Conservation (phyloP, 2,113 vertebrate genomes). For the Chloebia gouldiae region DNA sequence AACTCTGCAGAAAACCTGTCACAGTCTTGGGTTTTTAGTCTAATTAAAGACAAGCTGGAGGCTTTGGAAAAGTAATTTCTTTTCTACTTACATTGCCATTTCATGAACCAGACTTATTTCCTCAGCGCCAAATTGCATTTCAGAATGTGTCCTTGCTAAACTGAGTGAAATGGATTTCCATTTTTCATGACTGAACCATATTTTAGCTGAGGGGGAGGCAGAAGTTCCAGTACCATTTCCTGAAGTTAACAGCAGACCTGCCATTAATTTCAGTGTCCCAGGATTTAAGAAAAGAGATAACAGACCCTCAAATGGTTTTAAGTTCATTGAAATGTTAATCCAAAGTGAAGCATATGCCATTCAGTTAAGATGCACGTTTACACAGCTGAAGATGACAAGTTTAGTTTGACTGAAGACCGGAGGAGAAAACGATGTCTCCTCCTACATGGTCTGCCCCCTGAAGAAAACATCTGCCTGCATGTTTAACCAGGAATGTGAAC, state of each 20-base stretch:
- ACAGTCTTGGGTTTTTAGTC: background rate
- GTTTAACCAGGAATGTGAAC: constrained; percentile 60
- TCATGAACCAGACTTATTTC: constrained; percentile 25
- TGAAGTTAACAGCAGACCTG: constrained; percentile 27
- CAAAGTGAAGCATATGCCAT: constrained; percentile 43
- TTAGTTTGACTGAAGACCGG: constrained; percentile 45
- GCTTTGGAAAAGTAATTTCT: constrained; percentile 47
- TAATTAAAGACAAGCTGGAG: constrained; percentile 37
- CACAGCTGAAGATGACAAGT: constrained; percentile 59
- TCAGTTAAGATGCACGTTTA: constrained; percentile 47
- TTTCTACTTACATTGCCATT: background rate
- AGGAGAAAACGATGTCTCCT: constrained; percentile 53
- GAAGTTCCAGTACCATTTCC: constrained; percentile 35
- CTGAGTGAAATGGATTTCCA: constrained; percentile 40
- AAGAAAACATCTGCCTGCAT: constrained; percentile 75
- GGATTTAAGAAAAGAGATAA: constrained; percentile 45
- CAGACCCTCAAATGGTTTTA: constrained; percentile 11
- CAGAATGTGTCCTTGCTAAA: constrained; percentile 48
- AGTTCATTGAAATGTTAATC: constrained; percentile 29
- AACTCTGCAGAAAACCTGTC: constrained; percentile 15
- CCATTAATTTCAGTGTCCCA: constrained; percentile 21
- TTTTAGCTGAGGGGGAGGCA: constrained; percentile 47
- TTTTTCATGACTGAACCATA: constrained; percentile 28
- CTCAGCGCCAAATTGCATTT: constrained; percentile 26
- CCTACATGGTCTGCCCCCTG: constrained; percentile 61